These are phyloP conservation scores for Erpornis zantholeuca DNA, from an alignment of 2,113 vertebrate genomes.

Conservation along the genomic window DNA sequence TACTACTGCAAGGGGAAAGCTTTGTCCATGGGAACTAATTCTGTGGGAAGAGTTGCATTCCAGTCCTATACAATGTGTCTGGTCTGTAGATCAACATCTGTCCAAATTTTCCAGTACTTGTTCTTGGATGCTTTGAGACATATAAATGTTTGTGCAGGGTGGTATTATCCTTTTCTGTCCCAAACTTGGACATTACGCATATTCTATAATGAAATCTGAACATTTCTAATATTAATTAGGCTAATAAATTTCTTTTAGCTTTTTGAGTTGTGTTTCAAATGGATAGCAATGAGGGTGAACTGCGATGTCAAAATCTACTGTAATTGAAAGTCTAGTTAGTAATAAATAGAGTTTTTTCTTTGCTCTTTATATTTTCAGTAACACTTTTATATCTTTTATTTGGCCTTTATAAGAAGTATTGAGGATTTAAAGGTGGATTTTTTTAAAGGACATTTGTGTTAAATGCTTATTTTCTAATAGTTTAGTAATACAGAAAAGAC, in stretches of 20 bases:
- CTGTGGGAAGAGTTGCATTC: conserved; percentile 9
- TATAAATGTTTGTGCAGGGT: not conserved
- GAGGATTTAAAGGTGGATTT: not conserved
- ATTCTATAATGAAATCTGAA: not conserved
- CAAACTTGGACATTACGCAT: not conserved
- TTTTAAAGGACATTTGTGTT: not conserved
- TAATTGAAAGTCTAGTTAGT: not conserved
- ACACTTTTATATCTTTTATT: not conserved
- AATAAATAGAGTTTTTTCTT: not conserved
- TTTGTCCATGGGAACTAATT: not conserved
- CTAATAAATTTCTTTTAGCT: not conserved
- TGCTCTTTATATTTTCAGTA: not conserved
- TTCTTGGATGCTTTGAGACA: not conserved
- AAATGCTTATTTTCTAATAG: not conserved
- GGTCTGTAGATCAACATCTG: conserved; percentile 20
- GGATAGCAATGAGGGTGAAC: not conserved
- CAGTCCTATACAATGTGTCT: not conserved
- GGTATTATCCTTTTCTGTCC: not conserved
- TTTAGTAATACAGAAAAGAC: not conserved
- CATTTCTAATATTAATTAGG: not conserved
- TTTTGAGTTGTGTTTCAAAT: not conserved
- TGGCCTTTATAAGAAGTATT: not conserved
- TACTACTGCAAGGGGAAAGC: conserved; percentile 10
- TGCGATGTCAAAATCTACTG: not conserved
- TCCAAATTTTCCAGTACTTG: not conserved